Conservation (phyloP, 2,797 vertebrate species). For the Valencia hispanica region DNA sequence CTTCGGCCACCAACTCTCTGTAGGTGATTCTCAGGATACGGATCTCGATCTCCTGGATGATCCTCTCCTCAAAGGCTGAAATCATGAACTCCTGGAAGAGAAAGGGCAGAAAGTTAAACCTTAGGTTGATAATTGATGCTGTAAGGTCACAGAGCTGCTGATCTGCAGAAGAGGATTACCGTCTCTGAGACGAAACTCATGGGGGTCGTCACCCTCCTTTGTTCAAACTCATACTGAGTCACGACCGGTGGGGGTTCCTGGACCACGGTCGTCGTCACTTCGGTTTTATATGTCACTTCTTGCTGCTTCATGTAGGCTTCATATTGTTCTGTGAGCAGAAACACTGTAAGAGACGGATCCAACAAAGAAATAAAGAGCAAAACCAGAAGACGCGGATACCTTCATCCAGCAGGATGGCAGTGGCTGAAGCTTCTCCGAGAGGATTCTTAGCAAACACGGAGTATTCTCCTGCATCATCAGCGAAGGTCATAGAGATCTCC, state of each 20-base stretch:
- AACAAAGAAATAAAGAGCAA: neutral
- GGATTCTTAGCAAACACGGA: slow-evolving; percentile 89
- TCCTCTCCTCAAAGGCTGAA: slow-evolving; percentile 93
- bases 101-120: neutral
- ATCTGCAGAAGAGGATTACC: slow-evolving; percentile 68
- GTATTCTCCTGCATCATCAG: slow-evolving; percentile 98
- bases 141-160: neutral
- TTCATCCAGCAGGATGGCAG: slow-evolving; percentile 91
- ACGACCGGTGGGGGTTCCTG: slow-evolving; percentile 86
- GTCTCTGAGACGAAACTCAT: slow-evolving; percentile 89
- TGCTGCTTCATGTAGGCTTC: slow-evolving; percentile 89
- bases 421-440: slow-evolving; percentile 90
- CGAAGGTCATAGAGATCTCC: slow-evolving; percentile 99
- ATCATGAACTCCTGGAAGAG: slow-evolving; percentile 90
- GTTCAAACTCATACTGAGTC: slow-evolving; percentile 88
- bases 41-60: slow-evolving; percentile 96
- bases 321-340: slow-evolving; percentile 85
- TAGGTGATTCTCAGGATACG: slow-evolving; percentile 94
- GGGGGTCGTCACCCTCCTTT: slow-evolving; percentile 86
- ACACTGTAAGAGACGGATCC: slow-evolving; percentile 1
- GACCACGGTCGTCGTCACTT: slow-evolving; percentile 84
- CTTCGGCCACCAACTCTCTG: slow-evolving; percentile 91
- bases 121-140: neutral
- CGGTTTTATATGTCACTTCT: slow-evolving; percentile 86
- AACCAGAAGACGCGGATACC: slow-evolving; percentile 70